phyloP scores from a whole-genome alignment of 2,113 vertebrate genomes.

The Thalassarche chlororhynchos region DNA sequence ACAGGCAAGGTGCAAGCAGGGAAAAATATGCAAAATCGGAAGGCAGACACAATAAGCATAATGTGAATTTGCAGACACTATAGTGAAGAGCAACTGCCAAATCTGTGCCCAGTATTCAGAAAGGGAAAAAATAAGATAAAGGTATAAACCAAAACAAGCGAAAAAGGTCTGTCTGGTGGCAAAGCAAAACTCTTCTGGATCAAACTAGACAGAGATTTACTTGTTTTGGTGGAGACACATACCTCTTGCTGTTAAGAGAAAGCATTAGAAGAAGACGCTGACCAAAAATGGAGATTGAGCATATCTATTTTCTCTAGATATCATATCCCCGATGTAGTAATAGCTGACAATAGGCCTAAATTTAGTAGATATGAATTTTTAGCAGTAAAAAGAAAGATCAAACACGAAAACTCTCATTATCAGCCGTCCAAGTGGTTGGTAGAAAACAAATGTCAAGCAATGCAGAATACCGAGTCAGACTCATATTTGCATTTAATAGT shows the following conservation, averaged over 20 bases:
- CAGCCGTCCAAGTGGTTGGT: not conserved
- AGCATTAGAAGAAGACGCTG: not conserved
- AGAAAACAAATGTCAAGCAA: not conserved
- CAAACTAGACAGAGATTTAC: not conserved
- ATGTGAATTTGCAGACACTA: not conserved
- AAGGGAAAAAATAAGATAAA: not conserved
- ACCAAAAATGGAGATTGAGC: not conserved
- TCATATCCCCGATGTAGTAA: rapidly evolving
- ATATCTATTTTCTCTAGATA: not conserved
- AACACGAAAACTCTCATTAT: not conserved
- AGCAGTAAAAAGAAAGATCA: not conserved
- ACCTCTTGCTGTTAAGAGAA: not conserved
- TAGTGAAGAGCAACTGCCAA: not conserved
- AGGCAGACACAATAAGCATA: not conserved
- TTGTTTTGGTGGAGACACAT: not conserved
- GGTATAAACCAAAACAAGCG: not conserved
- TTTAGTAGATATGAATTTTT: not conserved
- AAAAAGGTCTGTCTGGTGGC: not conserved
- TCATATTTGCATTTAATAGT: not conserved
- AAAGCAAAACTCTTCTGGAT: not conserved
- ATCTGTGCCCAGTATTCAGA: not conserved
- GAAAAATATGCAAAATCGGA: not conserved
- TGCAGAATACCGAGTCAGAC: rapidly evolving
- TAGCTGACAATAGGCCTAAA: not conserved
- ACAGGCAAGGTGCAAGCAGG: not conserved